Percentiles rank a stretch among this genome's conserved stretches.
phyloP scores from a whole-genome alignment of 2,888 invertebrate genomes.

The Caenorhabditis sp. region DNA sequence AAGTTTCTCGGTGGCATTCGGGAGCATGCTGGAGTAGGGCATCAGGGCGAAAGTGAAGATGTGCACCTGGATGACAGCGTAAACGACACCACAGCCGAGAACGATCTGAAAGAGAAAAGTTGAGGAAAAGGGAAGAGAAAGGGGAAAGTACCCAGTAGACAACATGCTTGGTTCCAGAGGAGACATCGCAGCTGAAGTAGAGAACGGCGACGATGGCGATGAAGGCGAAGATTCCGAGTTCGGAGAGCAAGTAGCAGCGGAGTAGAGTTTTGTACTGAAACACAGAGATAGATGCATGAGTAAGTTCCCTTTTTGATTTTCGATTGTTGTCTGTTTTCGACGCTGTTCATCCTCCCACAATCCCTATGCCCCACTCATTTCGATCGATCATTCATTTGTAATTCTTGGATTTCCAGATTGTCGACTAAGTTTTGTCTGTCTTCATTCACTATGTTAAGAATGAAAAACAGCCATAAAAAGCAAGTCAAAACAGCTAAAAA shows the following conservation, averaged over 20 bases:
- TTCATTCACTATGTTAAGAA: no score
- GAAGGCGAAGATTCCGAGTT: constrained; percentile 74
- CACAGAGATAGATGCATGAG: constrained; percentile 8
- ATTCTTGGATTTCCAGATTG: no score
- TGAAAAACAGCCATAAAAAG: no score
- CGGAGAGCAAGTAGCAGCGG: constrained; percentile 76
- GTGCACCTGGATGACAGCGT: constrained; percentile 73
- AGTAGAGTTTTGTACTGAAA: constrained; percentile 80
- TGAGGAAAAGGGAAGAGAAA: constrained; percentile 7
- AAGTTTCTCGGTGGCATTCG: constrained; percentile 77
- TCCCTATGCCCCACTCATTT: no score
- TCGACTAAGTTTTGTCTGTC: no score
- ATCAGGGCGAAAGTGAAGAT: constrained; percentile 75
- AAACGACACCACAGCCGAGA: constrained; percentile 69
- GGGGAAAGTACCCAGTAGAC: constrained; percentile 76
- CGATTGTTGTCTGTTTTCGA: no score
- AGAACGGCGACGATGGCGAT: constrained; percentile 72
- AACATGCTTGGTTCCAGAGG: constrained; percentile 67
- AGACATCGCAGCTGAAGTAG: constrained; percentile 76
- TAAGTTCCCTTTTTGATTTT: not conserved
- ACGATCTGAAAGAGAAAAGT: constrained; percentile 65
- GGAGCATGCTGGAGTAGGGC: constrained; percentile 72
- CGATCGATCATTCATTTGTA: not conserved
- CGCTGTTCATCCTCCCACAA: no score
- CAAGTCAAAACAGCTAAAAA: no score